Percentiles rank a stretch among this genome's conserved stretches.
Conservation (phyloP, 1,140 invertebrate genomes). For the Papilio dardanus region DNA sequence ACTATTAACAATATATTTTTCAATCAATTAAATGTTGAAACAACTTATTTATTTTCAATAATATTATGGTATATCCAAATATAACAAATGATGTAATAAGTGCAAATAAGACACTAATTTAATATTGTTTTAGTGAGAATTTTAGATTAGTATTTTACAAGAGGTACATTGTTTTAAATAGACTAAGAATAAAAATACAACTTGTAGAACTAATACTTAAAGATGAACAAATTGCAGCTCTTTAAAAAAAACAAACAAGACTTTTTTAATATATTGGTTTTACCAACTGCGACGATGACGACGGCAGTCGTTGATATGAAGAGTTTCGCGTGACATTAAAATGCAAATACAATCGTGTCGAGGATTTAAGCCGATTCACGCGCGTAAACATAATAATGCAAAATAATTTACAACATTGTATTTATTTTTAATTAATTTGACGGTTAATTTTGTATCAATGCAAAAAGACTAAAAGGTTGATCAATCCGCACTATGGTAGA, state of each 20-base stretch:
- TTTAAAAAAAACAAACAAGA: too few species aligned
- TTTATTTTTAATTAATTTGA: constrained; percentile 4
- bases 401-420: constrained; percentile 8
- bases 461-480: constrained; percentile 5
- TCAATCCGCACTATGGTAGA: not conserved
- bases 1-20: not conserved
- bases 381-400: constrained; percentile 34
- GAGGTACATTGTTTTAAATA: too few species aligned
- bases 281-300: constrained; percentile 45
- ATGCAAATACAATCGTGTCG: constrained; percentile 54
- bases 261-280: constrained; percentile 11
- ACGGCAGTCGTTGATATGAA: constrained; percentile 53
- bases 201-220: too few species aligned
- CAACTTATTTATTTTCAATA: not conserved
- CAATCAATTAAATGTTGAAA: not conserved
- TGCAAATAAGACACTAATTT: too few species aligned
- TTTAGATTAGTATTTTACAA: too few species aligned
- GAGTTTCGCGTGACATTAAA: constrained; percentile 54
- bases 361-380: constrained; percentile 51
- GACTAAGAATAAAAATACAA: too few species aligned
- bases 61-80: not conserved
- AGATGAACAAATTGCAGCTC: too few species aligned
- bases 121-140: too few species aligned
- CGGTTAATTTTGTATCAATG: not conserved
- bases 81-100: too few species aligned